Percentiles rank a stretch among this genome's conserved stretches.
phyloP scores from a whole-genome alignment of 2,888 invertebrate genomes.

The Brachypalpus laphriformis region DNA sequence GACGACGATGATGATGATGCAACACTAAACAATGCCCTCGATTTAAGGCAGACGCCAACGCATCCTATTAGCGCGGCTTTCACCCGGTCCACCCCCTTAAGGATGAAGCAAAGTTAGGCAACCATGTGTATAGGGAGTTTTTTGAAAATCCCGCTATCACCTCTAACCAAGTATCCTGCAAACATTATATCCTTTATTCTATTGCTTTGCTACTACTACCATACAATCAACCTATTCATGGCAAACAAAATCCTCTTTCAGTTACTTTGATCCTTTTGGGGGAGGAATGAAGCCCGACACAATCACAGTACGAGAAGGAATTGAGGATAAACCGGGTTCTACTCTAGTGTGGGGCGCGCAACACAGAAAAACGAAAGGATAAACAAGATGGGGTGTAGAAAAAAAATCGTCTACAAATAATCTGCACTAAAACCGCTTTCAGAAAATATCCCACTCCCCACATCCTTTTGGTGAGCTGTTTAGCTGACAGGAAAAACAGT shows the following conservation, averaged over 20 bases:
- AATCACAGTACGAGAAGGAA: conserved; percentile 64
- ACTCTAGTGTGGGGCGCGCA: background rate
- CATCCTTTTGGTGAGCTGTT: conserved; percentile 61
- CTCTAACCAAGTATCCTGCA: conserved; percentile 73
- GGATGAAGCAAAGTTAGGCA: background rate
- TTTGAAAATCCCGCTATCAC: conserved; percentile 64
- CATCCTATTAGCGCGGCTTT: conserved; percentile 67
- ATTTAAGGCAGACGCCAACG: conserved; percentile 71
- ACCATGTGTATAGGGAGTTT: background rate
- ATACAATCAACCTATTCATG: conserved; percentile 61
- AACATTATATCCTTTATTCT: conserved; percentile 71
- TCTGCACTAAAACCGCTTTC: conserved; percentile 71
- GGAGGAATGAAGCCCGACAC: conserved; percentile 24
- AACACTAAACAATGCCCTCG: conserved; percentile 68
- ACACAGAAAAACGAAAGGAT: conserved; percentile 47
- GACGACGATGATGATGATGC: conserved; percentile 54
- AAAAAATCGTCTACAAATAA: conserved; percentile 68
- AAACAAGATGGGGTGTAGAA: conserved; percentile 21
- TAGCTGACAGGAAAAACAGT: conserved; percentile 71
- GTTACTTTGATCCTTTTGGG: conserved; percentile 68
- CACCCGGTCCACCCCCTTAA: no score
- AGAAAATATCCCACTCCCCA: conserved; percentile 29
- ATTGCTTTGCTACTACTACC: conserved; percentile 41
- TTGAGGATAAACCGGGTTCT: conserved; percentile 48
- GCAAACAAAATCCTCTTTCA: conserved; percentile 67